A percentile compares a stretch with the other conserved stretches of the same genome.
Evolutionary conservation across 1,140 invertebrate genomes (phyloP).

Genomic region (Lasaia peninsularis): DNA sequence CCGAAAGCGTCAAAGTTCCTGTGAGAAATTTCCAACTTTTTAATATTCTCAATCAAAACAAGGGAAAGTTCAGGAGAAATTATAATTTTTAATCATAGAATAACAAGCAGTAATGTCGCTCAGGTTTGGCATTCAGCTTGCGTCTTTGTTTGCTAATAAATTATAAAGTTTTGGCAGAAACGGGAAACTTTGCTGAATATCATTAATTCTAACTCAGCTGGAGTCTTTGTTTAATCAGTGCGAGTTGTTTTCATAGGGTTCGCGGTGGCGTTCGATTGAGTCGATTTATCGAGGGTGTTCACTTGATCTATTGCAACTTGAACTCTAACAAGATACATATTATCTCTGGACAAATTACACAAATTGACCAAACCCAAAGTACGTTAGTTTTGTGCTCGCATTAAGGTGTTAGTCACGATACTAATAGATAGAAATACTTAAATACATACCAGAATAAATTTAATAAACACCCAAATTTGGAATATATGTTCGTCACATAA

Average conservation of each 20-base stretch:
- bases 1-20: background rate
- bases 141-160: conserved; percentile 55
- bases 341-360: too few species aligned
- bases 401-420: too few species aligned
- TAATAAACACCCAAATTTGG: too few species aligned
- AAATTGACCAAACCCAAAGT: too few species aligned
- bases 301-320: background rate
- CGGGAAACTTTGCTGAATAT: conserved; percentile 46
- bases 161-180: conserved; percentile 43
- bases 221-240: conserved; percentile 39
- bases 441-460: too few species aligned
- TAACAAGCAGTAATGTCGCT: conserved; percentile 3
- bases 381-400: too few species aligned
- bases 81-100: conserved; percentile 7
- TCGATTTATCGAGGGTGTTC: background rate
- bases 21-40: background rate
- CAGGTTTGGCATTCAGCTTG: conserved; percentile 26
- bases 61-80: conserved; percentile 3
- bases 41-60: conserved; percentile 5
- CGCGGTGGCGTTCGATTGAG: too few species aligned
- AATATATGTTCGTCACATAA: too few species aligned
- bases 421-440: too few species aligned
- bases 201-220: conserved; percentile 52
- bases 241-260: conserved; percentile 12
- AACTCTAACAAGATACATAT: background rate